Evolutionary conservation across 2,797 vertebrate genomes (phyloP).

Genomic region (Rhyacichthys aspro): DNA sequence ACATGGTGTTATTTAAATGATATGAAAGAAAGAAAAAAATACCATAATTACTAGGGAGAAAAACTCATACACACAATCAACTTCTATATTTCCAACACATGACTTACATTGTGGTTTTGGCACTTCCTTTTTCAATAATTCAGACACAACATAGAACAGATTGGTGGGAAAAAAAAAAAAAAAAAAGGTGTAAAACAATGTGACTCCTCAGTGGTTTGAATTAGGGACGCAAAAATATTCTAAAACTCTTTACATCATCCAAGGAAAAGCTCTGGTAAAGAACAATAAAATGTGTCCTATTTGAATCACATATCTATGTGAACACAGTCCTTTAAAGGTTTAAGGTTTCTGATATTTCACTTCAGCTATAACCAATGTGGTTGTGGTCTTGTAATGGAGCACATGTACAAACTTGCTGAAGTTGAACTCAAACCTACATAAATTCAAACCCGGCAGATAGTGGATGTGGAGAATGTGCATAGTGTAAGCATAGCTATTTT

Average conservation of each 20-base stretch:
- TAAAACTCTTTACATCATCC: background rate
- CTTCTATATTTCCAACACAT: background rate
- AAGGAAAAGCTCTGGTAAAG: no score
- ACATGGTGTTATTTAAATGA: no score
- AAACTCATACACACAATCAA: background rate
- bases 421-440: background rate
- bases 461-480: background rate
- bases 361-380: background rate
- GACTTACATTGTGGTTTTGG: conserved; percentile 34
- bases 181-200: background rate
- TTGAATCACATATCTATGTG: background rate
- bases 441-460: no score
- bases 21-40: background rate
- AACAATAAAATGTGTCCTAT: no score
- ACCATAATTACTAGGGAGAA: background rate
- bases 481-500: background rate
- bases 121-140: conserved; percentile 31
- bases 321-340: background rate
- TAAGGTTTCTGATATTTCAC: background rate
- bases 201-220: conserved; percentile 6
- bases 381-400: background rate
- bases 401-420: background rate
- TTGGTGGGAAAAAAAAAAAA: no score
- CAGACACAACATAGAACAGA: background rate
- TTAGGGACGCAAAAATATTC: background rate